A percentile compares a stretch with the other conserved stretches of the same genome.
phyloP scores from a whole-genome alignment of 2,797 vertebrate species.

The Melanotaenia nigrans region DNA sequence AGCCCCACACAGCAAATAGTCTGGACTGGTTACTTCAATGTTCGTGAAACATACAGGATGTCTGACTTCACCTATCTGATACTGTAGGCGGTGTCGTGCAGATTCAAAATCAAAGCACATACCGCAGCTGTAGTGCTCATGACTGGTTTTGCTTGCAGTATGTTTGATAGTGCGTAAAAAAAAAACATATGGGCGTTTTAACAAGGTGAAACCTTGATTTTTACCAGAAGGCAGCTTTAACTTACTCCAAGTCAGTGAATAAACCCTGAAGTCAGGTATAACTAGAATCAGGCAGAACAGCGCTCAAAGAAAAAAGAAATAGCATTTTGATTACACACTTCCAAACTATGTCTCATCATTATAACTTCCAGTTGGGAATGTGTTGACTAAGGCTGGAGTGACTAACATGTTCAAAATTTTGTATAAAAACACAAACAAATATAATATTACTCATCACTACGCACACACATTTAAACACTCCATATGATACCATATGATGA shows the following conservation, averaged over 20 bases:
- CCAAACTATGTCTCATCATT: conserved; percentile 12
- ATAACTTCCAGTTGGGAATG: conserved; percentile 33
- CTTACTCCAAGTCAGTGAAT: neutral
- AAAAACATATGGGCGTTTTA: neutral
- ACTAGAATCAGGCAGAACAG: neutral
- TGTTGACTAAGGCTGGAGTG: conserved; percentile 38
- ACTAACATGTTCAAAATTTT: conserved; percentile 29
- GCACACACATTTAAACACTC: conserved; percentile 1
- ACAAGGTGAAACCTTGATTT: neutral
- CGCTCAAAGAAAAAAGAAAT: conserved; percentile 13
- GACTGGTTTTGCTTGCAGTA: neutral
- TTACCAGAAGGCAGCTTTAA: neutral
- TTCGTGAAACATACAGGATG: neutral
- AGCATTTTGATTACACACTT: conserved; percentile 7
- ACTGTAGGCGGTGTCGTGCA: neutral
- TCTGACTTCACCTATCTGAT: neutral
- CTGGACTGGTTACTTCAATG: no score
- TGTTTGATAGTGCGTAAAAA: neutral
- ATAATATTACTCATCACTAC: conserved; percentile 21
- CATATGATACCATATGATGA: conserved; percentile 23
- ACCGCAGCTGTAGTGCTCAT: neutral
- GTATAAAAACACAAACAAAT: conserved; percentile 15
- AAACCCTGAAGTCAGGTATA: neutral
- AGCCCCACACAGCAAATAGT: no score
- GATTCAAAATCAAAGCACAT: neutral